These are phyloP conservation scores for Gonioctena quinquepunctata DNA, from an alignment of 1,140 invertebrate genomes.

Conservation along the genomic window DNA sequence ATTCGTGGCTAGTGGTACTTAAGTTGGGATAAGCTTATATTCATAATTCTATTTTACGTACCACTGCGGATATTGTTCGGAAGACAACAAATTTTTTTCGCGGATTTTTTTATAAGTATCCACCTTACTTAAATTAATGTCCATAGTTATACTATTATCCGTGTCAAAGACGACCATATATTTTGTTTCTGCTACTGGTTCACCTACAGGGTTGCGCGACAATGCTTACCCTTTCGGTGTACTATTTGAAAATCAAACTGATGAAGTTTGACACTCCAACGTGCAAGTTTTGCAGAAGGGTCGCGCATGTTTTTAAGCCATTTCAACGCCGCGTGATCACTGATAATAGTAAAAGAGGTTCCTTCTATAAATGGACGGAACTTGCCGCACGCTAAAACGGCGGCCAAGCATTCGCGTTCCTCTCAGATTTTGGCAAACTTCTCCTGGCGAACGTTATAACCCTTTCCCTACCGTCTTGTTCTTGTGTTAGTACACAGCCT, in stretches of 20 bases:
- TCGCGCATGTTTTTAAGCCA: constrained; percentile 6
- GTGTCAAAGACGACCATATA: not conserved
- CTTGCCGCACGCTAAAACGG: constrained; percentile 25
- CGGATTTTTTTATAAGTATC: not conserved
- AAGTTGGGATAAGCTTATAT: constrained; percentile 21
- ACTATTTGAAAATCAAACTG: constrained; percentile 12
- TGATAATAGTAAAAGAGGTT: constrained; percentile 18
- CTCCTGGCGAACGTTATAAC: constrained; percentile 58
- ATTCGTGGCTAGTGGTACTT: not conserved
- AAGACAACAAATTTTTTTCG: not conserved
- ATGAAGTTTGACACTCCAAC: constrained; percentile 17
- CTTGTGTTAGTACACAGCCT: constrained; percentile 35
- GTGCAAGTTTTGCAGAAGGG: constrained; percentile 31
- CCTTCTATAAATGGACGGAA: constrained; percentile 21
- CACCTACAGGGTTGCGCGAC: constrained; percentile 17
- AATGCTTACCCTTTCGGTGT: not conserved
- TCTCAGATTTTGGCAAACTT: constrained; percentile 42
- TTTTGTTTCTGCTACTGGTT: not conserved
- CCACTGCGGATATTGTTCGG: not conserved
- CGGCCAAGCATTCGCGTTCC: constrained; percentile 24
- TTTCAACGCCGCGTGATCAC: constrained; percentile 13
- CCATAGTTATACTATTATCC: not conserved
- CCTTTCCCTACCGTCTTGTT: constrained; percentile 43
- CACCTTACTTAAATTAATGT: not conserved
- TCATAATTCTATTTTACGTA: constrained; percentile 2